Evolutionary conservation across 1,140 invertebrate species (phyloP).

Genomic region (Zaprionus nigranus): DNA sequence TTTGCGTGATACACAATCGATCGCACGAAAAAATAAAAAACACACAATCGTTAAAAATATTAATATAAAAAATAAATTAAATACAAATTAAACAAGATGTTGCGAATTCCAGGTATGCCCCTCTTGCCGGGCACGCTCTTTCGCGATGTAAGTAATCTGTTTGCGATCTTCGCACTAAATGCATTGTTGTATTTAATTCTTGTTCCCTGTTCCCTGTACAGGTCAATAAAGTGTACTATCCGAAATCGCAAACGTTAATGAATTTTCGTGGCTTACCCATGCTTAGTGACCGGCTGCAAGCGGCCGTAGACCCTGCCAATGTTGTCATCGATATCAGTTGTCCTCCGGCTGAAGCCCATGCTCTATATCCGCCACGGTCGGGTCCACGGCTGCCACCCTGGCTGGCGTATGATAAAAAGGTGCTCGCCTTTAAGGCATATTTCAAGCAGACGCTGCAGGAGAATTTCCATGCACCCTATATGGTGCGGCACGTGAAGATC

Average conservation of each 20-base stretch:
- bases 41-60: conserved; percentile 25
- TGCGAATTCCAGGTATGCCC: conserved; percentile 81
- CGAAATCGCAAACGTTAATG: conserved; percentile 78
- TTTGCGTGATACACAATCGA: conserved; percentile 27
- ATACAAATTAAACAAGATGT: conserved; percentile 51
- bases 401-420: conserved; percentile 94
- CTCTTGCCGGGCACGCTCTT: conserved; percentile 76
- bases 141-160: conserved; percentile 69
- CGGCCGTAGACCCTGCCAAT: conserved; percentile 49
- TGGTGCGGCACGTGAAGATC: conserved; percentile 92
- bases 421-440: conserved; percentile 92
- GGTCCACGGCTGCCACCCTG: conserved; percentile 90
- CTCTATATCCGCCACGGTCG: conserved; percentile 89
- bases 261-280: conserved; percentile 84
- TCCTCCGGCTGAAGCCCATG: conserved; percentile 85
- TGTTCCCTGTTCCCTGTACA: conserved; percentile 46
- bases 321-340: conserved; percentile 68
- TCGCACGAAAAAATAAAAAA: conserved; percentile 28
- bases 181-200: not conserved
- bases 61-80: conserved; percentile 12
- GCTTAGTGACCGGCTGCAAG: conserved; percentile 72
- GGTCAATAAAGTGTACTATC: conserved; percentile 86
- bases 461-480: conserved; percentile 87
- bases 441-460: conserved; percentile 94
- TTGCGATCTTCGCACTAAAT: not conserved